Base-by-base conservation (phyloP, 2,113 vertebrate species). In the Turnix velox region DNA sequence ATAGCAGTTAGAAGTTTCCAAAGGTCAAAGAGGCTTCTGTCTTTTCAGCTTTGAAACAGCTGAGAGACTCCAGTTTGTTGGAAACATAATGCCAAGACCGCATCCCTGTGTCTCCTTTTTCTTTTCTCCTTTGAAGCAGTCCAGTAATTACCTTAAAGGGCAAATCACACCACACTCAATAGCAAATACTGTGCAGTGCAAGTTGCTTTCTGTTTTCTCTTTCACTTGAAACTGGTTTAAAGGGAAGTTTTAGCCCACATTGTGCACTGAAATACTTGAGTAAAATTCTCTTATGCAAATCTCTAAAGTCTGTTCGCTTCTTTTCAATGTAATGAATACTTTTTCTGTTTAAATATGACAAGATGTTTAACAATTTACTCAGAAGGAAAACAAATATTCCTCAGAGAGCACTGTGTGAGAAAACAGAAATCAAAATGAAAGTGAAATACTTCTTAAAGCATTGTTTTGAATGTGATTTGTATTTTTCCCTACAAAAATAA, bases 41-140 rank as follows among this genome's bases (percentile, higher is more conserved):
- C 96, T 96, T 97, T 95, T 97, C 89, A 86, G 90, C 88, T 98
- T 96, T 95, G 92, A 85, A 97, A 97, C 97, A 97, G 82, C 95
- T 95, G 88, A 96, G 88, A 94, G 37, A 94, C 94, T 96, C 92
- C 76, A 88, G 54, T 82, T 94, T 94, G 95, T 94, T 94, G 51
- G 84, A 95, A 96, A 94, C 42, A 76, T 82, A 91, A 95, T 78
- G 62, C 85, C 92, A 88, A 88, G 86, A 65, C 88, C 96, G 85
- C 87, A 87, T 96, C 91, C 96, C 33, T 58, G 88, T 52, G 66
- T 95, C 78, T 96, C 43, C 76, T 96, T 96, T 92, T 7, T 54
- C 24, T 25, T 54, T 37, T 46, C 66, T 63, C 17, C 73, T 96
- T 96, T 97, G 95, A 96, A 97, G 85, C 73, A 37, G 49, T 71